Base-by-base conservation (phyloP, 2,113 vertebrate species). In the Struthidea cinerea region DNA sequence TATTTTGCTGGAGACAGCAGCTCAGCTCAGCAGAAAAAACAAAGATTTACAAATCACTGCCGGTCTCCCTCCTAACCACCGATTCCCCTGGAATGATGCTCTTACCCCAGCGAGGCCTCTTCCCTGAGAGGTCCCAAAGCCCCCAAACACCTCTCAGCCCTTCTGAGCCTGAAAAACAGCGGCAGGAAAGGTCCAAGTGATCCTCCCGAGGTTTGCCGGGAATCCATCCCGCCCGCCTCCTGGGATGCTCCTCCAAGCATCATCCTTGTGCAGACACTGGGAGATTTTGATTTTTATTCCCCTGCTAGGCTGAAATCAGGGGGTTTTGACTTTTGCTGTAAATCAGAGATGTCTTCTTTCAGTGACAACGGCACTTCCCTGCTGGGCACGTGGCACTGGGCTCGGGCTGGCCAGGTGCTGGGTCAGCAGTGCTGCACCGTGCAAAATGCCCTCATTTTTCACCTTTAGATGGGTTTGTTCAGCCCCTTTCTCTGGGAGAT, bases 161-260 rank as follows among this genome's bases (percentile, higher is more conserved):
- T 12, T 10, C 23, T 20, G 14, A 81, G 42, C 20, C 85, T 52
- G 22, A 42, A 46, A 59, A 63, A 20, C 3, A 2, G 17, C 1
- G 1, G 7, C 18, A 52, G 35, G 32, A 60, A 14, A 33, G 39
- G 41, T n/a, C 61, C 20, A 23, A 47, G 35, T 2, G 32, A 44
- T 26, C 21, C 15, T n/a, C 19, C 37, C 18, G 20, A 42, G 74
- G 27, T 68, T 23, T 71, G 4, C 33, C 47, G 37, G 55, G 35
- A 73, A 12, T 44, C 41, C 24, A 61, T 13, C 5, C 0, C 0
- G 0, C 57, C 35, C 5, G 2, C 26, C 30, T 47, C 50, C 47
- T 1, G 5, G 33, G 73, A 24, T 76, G 32, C 39, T 73, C 32
- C 49, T 67, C 64, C 18, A 67, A 57, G 24, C 30, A 49, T 15